Evolutionary conservation across 2,888 invertebrate genomes (phyloP).

Genomic region (Corbicula japonica): DNA sequence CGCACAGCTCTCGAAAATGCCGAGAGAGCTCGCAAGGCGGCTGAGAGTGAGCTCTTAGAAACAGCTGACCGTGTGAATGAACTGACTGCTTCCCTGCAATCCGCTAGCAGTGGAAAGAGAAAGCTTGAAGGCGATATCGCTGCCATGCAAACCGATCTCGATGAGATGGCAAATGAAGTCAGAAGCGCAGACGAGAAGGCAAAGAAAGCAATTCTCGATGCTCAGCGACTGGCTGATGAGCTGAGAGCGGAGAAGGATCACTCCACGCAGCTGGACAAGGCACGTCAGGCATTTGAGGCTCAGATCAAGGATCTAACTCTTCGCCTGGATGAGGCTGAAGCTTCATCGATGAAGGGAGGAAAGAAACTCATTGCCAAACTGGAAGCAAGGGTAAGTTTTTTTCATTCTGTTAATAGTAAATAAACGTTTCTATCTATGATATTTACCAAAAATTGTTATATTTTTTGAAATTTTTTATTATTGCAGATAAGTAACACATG

Average conservation of each 20-base stretch:
- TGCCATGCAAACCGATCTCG: conserved; percentile 98
- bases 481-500: too few relatives aligned
- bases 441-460: too few relatives aligned
- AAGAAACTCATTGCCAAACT: conserved; percentile 99
- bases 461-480: too few relatives aligned
- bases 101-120: conserved; percentile 98
- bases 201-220: conserved; percentile 89
- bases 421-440: too few relatives aligned
- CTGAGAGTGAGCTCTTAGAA: conserved; percentile 98
- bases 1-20: conserved; percentile 96
- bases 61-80: conserved; percentile 99
- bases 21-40: conserved; percentile 98
- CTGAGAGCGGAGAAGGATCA: conserved; percentile 99
- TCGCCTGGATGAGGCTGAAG: conserved; percentile 98
- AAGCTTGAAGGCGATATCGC: conserved; percentile 99
- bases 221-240: conserved; percentile 98
- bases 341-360: conserved; percentile 98
- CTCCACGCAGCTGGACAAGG: conserved; percentile 98
- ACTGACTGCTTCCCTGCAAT: conserved; percentile 96
- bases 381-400: conserved; percentile 91
- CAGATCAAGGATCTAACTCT: conserved; percentile 98
- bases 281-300: conserved; percentile 98
- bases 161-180: conserved; percentile 99
- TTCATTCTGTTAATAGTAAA: too few relatives aligned
- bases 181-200: conserved; percentile 97